A percentile compares a stretch with the other conserved stretches of the same genome.
These are phyloP conservation scores for Gymnothorax reevesii DNA, from an alignment of 2,797 vertebrate species.

Conservation along the genomic window DNA sequence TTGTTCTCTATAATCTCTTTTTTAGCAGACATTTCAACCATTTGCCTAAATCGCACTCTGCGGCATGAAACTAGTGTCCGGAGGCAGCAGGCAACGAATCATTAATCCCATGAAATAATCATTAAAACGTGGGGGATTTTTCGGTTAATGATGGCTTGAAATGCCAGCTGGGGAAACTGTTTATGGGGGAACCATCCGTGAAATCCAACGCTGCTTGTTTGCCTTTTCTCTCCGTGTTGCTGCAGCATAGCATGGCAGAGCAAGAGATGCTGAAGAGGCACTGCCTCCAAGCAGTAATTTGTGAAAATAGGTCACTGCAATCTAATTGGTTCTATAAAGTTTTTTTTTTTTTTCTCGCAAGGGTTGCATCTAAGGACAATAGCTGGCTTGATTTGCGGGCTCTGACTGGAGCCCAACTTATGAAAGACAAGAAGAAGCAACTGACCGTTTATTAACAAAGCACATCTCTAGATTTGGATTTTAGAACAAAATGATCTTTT, in stretches of 20 bases:
- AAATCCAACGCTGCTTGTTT: conserved; percentile 49
- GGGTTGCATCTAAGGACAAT: neutral
- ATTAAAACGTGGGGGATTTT: conserved; percentile 40
- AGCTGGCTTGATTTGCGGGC: neutral
- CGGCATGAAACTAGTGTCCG: neutral
- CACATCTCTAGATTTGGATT: neutral
- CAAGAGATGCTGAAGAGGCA: neutral
- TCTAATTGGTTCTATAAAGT: neutral
- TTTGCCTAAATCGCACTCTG: neutral
- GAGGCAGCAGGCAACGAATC: neutral
- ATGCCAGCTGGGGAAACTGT: conserved; percentile 45
- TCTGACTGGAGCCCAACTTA: neutral
- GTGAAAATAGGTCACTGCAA: neutral
- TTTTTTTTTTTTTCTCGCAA: neutral
- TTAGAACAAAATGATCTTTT: neutral
- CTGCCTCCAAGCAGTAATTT: neutral
- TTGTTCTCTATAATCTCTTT: neutral
- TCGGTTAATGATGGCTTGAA: conserved; percentile 41
- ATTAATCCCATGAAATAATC: conserved; percentile 34
- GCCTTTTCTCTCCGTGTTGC: neutral
- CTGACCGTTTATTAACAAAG: neutral
- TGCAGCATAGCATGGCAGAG: neutral
- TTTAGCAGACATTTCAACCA: neutral
- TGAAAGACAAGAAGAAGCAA: neutral
- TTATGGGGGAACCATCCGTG: conserved; percentile 51